phyloP scores from a whole-genome alignment of 1,140 invertebrate species.

The Asobara japonica region DNA sequence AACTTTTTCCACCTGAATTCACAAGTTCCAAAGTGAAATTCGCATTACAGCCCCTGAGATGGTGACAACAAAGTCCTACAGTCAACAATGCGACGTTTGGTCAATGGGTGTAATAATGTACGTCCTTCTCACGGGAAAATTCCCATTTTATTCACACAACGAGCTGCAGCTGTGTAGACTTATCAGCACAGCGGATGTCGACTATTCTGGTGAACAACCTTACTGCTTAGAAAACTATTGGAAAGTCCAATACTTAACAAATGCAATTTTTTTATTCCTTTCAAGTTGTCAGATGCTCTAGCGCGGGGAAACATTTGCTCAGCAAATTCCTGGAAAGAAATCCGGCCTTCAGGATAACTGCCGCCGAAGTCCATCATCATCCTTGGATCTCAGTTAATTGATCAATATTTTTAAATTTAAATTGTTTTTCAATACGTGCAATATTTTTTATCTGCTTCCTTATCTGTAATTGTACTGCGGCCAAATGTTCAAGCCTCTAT shows the following conservation, averaged over 20 bases:
- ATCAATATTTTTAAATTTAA: background rate
- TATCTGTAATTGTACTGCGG: too few species aligned
- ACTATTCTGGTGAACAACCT: conserved; percentile 32
- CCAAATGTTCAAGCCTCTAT: too few species aligned
- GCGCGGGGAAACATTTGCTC: conserved; percentile 60
- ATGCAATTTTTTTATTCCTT: conserved; percentile 5
- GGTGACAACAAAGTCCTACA: conserved; percentile 67
- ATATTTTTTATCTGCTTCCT: background rate
- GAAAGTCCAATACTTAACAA: background rate
- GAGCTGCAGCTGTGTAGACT: conserved; percentile 47
- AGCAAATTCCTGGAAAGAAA: conserved; percentile 64
- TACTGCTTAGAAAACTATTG: background rate
- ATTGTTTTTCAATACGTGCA: background rate
- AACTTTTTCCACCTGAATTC: too few species aligned
- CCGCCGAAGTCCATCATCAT: conserved; percentile 66
- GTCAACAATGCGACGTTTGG: conserved; percentile 72
- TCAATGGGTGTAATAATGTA: conserved; percentile 70
- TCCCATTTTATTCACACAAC: conserved; percentile 54
- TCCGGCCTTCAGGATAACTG: conserved; percentile 67
- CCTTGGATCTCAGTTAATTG: conserved; percentile 62
- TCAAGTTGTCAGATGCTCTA: conserved; percentile 31
- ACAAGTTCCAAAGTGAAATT: too few species aligned
- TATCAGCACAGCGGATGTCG: conserved; percentile 50
- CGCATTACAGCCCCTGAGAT: conserved; percentile 74
- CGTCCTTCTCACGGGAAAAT: conserved; percentile 58